phyloP scores from a whole-genome alignment of 2,797 vertebrate species.

The Diglossa cyanea region DNA sequence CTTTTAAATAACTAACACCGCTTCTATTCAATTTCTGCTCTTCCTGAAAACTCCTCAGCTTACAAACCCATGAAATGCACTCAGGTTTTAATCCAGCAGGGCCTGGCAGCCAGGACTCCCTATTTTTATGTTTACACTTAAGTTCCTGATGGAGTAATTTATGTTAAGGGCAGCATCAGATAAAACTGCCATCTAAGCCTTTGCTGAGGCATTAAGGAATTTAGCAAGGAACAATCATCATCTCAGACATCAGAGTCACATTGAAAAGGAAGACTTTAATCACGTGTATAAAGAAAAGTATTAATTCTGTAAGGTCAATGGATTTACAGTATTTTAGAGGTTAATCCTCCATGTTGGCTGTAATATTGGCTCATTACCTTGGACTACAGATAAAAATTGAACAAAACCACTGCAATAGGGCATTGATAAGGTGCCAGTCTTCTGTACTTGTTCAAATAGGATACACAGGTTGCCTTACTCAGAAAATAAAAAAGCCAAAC shows the following conservation, averaged over 20 bases:
- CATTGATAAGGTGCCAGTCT: background rate
- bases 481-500: background rate
- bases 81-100: background rate
- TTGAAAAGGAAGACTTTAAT: background rate
- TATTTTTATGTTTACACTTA: background rate
- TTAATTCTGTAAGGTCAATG: background rate
- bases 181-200: background rate
- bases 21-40: background rate
- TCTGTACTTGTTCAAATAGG: background rate
- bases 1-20: background rate
- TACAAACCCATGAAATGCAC: background rate
- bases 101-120: background rate
- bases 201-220: background rate
- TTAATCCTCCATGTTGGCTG: background rate
- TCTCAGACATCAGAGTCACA: background rate
- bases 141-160: background rate
- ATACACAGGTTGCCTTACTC: background rate
- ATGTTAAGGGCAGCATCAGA: background rate
- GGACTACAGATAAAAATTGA: background rate
- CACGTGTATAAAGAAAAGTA: background rate
- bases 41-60: constrained; percentile 9
- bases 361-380: background rate
- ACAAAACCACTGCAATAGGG: background rate
- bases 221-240: background rate
- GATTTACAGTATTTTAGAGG: background rate